A percentile compares a stretch with the other conserved stretches of the same genome.
Evolutionary conservation across 2,888 invertebrate genomes (phyloP).

Genomic region (Spodoptera exigua): DNA sequence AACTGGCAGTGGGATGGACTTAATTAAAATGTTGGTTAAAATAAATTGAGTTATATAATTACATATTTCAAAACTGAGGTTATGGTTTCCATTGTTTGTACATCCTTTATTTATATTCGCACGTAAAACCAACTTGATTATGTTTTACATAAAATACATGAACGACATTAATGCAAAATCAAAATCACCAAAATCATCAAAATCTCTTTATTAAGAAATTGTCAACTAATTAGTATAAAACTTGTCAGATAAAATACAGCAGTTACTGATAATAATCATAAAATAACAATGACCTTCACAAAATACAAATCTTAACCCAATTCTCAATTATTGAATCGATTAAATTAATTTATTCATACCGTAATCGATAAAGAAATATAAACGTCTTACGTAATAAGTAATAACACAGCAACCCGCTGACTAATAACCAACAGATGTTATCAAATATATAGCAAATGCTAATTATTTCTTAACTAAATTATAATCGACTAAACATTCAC

Average conservation of each 20-base stretch:
- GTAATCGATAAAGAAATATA: slow-evolving; percentile 3
- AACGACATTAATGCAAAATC: too few relatives aligned
- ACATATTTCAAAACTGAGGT: slow-evolving; percentile 2
- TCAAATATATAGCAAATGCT: slow-evolving; percentile 20
- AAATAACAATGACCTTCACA: too few relatives aligned
- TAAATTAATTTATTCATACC: background rate
- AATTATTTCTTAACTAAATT: slow-evolving; percentile 41
- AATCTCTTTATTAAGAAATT: too few relatives aligned
- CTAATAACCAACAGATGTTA: slow-evolving; percentile 13
- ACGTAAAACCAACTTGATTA: too few relatives aligned
- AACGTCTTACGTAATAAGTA: background rate
- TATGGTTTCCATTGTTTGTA: background rate
- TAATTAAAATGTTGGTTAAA: slow-evolving; percentile 21
- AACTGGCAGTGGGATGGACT: slow-evolving; percentile 6
- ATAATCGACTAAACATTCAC: slow-evolving; percentile 22
- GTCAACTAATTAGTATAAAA: too few relatives aligned
- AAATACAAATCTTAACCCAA: too few relatives aligned
- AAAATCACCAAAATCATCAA: too few relatives aligned
- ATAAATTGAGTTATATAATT: slow-evolving; percentile 3
- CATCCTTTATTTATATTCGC: too few relatives aligned
- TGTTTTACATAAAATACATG: too few relatives aligned
- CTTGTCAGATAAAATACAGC: too few relatives aligned
- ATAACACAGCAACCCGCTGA: background rate
- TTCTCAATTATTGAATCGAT: too few relatives aligned
- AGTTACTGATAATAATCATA: too few relatives aligned